phyloP scores from a whole-genome alignment of 2,888 invertebrate species.

The Eupelmus urozonus region DNA sequence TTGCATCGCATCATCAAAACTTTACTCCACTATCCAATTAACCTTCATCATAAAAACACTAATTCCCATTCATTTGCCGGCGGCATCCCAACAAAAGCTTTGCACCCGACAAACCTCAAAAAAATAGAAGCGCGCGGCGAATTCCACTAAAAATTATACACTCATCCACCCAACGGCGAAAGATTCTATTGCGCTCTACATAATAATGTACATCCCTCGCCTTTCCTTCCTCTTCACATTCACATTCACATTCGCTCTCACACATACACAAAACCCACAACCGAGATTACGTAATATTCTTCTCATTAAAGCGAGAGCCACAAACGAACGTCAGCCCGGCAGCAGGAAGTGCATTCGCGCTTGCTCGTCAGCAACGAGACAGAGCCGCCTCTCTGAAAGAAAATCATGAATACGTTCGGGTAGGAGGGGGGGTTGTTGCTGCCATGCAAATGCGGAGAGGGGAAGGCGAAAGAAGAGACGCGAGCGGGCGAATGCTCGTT shows the following conservation, averaged over 20 bases:
- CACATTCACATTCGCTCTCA: background rate
- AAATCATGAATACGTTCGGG: constrained; percentile 34
- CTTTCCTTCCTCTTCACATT: background rate
- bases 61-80: background rate
- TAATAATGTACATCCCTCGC: constrained; percentile 25
- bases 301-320: constrained; percentile 43
- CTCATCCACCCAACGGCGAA: background rate
- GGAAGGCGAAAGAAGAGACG: background rate
- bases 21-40: constrained; percentile 2
- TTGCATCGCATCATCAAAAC: too few relatives aligned
- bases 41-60: background rate
- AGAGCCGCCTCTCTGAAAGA: constrained; percentile 33
- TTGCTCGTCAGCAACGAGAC: constrained; percentile 1
- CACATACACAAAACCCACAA: constrained; percentile 13
- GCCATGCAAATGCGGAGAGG: constrained; percentile 29
- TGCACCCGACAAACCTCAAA: background rate
- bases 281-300: constrained; percentile 51
- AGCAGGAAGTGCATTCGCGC: constrained; percentile 35
- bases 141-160: constrained; percentile 16
- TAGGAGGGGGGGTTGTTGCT: background rate
- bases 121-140: background rate
- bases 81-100: background rate
- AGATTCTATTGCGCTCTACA: constrained; percentile 42
- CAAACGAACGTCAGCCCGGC: constrained; percentile 27
- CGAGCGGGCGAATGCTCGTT: constrained; percentile 3